Evolutionary conservation across 1,140 invertebrate genomes (phyloP).

Genomic region (Aphaenogaster rudis): DNA sequence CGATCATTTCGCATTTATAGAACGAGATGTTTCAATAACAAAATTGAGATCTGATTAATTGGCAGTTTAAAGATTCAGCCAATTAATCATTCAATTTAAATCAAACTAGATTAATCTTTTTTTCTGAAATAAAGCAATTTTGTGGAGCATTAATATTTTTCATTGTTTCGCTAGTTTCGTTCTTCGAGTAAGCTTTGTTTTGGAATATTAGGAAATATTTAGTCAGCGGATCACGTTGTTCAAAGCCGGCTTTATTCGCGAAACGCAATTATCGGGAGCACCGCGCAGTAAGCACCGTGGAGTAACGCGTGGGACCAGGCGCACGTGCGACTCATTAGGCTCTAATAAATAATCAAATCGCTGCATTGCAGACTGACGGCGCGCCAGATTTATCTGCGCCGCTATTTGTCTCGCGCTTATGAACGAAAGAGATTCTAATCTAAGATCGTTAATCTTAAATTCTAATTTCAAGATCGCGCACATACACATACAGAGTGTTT

Average conservation of each 20-base stretch:
- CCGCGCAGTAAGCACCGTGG: neutral
- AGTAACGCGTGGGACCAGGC: constrained; percentile 13
- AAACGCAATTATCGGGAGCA: constrained; percentile 23
- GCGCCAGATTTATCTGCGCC: constrained; percentile 31
- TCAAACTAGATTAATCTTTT: neutral
- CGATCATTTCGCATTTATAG: neutral
- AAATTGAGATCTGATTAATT: constrained; percentile 1
- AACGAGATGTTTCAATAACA: neutral
- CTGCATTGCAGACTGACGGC: constrained; percentile 70
- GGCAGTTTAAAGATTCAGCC: neutral
- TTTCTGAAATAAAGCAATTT: neutral
- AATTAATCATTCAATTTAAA: neutral
- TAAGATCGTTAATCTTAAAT: constrained; percentile 43
- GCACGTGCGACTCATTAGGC: constrained; percentile 63
- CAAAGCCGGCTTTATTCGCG: constrained; percentile 4
- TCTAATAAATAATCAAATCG: constrained; percentile 78
- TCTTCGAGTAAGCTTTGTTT: neutral
- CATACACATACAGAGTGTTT: neutral
- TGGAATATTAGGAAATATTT: constrained; percentile 11
- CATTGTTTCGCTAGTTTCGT: neutral
- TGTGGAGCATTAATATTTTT: neutral
- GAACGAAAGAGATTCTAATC: neutral
- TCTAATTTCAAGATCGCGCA: constrained; percentile 42
- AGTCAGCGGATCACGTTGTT: neutral
- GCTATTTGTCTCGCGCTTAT: constrained; percentile 20